Conservation (phyloP, 2,797 vertebrate species). For the Sarcoramphus papa region DNA sequence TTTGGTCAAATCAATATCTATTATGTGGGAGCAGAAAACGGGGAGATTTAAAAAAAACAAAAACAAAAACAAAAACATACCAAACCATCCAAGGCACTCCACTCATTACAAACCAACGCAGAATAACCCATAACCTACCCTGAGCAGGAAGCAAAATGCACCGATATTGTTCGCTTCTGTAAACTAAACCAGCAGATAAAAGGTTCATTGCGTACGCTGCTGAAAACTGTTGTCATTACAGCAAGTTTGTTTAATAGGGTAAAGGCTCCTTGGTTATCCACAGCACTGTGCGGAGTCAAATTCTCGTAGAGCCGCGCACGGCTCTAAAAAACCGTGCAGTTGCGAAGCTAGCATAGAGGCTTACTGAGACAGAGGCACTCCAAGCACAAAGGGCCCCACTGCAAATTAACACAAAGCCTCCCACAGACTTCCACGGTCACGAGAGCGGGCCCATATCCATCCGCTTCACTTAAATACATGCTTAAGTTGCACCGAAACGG, state of each 20-base stretch:
- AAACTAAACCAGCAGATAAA: background rate
- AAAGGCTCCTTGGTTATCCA: background rate
- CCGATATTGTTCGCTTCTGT: background rate
- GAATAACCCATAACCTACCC: background rate
- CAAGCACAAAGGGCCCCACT: accelerated
- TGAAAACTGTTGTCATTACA: background rate
- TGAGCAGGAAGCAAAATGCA: background rate
- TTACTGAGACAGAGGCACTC: background rate
- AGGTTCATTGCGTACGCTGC: accelerated
- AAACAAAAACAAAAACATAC: background rate
- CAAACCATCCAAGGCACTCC: background rate
- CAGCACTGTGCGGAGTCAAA: background rate
- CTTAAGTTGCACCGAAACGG: background rate
- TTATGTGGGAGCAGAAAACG: background rate
- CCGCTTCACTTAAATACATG: background rate
- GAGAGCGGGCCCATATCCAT: accelerated
- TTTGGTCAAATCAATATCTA: background rate
- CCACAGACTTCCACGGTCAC: accelerated
- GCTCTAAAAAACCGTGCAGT: background rate
- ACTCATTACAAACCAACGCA: background rate
- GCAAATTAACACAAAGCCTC: background rate
- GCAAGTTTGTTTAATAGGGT: background rate
- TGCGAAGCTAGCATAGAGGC: background rate
- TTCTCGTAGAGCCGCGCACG: background rate
- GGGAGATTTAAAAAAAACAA: background rate